These are phyloP conservation scores for Lamproptera curius DNA, from an alignment of 2,888 invertebrate genomes.

Conservation along the genomic window DNA sequence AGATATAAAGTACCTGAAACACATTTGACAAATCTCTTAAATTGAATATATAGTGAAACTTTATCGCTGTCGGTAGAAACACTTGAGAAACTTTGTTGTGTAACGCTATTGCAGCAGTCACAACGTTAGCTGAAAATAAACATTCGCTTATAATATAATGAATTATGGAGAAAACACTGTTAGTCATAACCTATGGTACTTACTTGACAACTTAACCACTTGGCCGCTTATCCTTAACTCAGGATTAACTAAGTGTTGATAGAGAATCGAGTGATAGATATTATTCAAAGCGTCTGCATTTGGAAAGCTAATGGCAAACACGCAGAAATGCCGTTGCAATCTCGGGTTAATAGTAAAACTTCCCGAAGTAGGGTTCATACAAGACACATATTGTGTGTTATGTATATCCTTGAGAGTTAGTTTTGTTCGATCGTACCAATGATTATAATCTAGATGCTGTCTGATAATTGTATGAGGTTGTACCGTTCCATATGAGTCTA, in stretches of 20 bases:
- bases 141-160: background rate
- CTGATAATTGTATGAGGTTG: conserved; percentile 97
- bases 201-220: conserved; percentile 81
- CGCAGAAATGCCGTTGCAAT: conserved; percentile 93
- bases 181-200: conserved; percentile 26
- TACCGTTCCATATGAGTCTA: conserved; percentile 92
- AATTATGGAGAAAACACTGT: background rate
- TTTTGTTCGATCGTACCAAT: conserved; percentile 93
- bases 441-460: conserved; percentile 96
- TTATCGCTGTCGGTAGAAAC: conserved; percentile 96
- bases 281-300: conserved; percentile 89
- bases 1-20: conserved; percentile 83
- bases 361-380: conserved; percentile 99
- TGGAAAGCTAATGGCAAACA: conserved; percentile 91
- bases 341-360: conserved; percentile 98
- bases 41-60: conserved; percentile 98
- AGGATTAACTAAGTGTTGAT: conserved; percentile 89
- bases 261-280: conserved; percentile 93
- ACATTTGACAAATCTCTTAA: conserved; percentile 96
- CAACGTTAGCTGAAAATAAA: conserved; percentile 79
- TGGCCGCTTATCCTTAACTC: conserved; percentile 87
- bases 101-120: conserved; percentile 88
- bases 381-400: conserved; percentile 97
- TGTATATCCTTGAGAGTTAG: conserved; percentile 95
- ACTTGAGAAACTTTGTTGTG: conserved; percentile 92